Evolutionary conservation across 2,888 invertebrate genomes (phyloP).

Genomic region (Polydrusus tereticollis): DNA sequence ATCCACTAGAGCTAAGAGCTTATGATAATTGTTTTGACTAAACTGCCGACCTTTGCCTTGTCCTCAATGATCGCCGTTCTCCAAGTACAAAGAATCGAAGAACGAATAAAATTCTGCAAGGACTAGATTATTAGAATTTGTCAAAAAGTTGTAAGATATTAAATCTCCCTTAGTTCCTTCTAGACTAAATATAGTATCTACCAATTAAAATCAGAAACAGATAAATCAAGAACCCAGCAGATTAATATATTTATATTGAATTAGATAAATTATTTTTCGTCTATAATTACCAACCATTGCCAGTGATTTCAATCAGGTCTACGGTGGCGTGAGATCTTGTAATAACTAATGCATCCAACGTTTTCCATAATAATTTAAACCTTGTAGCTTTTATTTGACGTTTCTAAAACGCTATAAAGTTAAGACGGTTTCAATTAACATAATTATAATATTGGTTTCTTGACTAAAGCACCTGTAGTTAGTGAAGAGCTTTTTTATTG

Average conservation of each 20-base stretch:
- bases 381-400: background rate
- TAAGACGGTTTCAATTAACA: slow-evolving; percentile 3
- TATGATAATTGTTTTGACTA: too few species aligned
- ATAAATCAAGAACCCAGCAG: slow-evolving; percentile 4
- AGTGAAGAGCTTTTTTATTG: background rate
- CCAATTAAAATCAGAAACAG: background rate
- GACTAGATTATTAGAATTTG: too few species aligned
- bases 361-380: slow-evolving; percentile 12
- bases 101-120: too few species aligned
- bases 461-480: background rate
- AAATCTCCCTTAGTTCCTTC: too few species aligned
- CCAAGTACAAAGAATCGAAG: too few species aligned
- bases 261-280: slow-evolving; percentile 18
- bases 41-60: too few species aligned
- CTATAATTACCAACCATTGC: slow-evolving; percentile 1
- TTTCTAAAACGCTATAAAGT: slow-evolving; percentile 16
- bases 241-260: slow-evolving; percentile 22
- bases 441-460: slow-evolving; percentile 1
- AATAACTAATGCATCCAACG: background rate
- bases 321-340: slow-evolving; percentile 6
- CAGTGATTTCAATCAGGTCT: slow-evolving; percentile 1
- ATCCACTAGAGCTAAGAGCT: too few species aligned
- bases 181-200: background rate
- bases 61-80: too few species aligned
- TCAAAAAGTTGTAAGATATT: too few species aligned